Conservation (phyloP, 2,113 vertebrate genomes). For the Rattus rattus region DNA sequence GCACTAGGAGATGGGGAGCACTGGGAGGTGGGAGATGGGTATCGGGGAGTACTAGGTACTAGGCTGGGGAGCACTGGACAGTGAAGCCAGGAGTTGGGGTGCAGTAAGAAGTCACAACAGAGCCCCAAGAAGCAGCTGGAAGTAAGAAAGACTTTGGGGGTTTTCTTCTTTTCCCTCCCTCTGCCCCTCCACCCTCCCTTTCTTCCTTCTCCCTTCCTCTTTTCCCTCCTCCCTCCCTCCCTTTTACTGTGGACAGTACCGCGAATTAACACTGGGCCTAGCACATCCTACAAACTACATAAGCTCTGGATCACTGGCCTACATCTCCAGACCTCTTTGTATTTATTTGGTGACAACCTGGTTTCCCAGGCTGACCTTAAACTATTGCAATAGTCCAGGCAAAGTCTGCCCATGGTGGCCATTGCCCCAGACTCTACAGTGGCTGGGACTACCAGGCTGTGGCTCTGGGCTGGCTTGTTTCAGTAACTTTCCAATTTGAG, state of each 20-base stretch:
- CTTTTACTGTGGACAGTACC: neutral
- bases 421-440: neutral
- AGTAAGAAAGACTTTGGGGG: neutral
- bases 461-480: neutral
- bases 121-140: neutral
- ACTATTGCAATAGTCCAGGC: neutral
- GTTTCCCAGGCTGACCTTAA: too few relatives aligned
- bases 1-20: neutral
- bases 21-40: neutral
- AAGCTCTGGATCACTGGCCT: neutral
- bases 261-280: neutral
- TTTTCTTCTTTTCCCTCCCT: neutral
- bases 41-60: neutral
- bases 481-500: neutral
- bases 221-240: neutral
- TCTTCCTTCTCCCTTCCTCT: neutral
- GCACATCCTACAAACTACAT: neutral
- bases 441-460: neutral
- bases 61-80: too few relatives aligned
- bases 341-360: neutral
- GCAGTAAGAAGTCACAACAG: neutral
- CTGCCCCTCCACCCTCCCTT: too few relatives aligned
- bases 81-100: neutral
- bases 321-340: neutral
- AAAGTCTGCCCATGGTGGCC: too few relatives aligned